Conservation (phyloP, 2,113 vertebrate species). For the Stomatorhinus ivindoensis region DNA sequence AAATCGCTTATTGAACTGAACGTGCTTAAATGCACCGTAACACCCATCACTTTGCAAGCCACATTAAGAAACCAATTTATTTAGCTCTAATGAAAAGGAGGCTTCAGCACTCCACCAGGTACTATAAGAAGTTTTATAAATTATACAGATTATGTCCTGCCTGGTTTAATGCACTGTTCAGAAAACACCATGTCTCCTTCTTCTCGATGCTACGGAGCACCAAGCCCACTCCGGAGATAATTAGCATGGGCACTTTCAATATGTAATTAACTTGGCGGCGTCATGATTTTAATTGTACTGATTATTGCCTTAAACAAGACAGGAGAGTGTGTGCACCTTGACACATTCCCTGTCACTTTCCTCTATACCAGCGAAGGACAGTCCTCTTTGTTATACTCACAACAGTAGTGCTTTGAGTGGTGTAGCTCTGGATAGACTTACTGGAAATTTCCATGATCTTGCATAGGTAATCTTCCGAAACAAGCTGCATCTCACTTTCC, state of each 20-base stretch:
- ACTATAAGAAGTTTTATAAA: neutral
- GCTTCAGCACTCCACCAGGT: neutral
- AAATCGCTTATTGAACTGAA: slow-evolving; percentile 5
- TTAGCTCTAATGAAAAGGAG: neutral
- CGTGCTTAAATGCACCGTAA: neutral
- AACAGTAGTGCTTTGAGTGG: neutral
- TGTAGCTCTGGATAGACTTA: neutral
- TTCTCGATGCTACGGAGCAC: neutral
- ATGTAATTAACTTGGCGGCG: neutral
- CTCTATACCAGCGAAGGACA: neutral
- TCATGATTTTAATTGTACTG: neutral
- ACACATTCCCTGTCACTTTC: neutral
- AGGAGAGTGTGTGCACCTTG: neutral
- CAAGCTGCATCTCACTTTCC: neutral
- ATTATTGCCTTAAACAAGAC: neutral
- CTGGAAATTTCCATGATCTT: neutral
- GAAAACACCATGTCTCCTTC: neutral
- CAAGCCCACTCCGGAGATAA: neutral
- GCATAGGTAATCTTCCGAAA: neutral
- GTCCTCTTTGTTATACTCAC: neutral
- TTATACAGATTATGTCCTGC: neutral
- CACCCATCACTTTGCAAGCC: neutral
- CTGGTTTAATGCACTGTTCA: neutral
- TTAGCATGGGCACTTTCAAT: neutral
- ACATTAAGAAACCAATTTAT: neutral